Evolutionary conservation across 2,888 invertebrate species (phyloP).

Genomic region (Lagria hirta): DNA sequence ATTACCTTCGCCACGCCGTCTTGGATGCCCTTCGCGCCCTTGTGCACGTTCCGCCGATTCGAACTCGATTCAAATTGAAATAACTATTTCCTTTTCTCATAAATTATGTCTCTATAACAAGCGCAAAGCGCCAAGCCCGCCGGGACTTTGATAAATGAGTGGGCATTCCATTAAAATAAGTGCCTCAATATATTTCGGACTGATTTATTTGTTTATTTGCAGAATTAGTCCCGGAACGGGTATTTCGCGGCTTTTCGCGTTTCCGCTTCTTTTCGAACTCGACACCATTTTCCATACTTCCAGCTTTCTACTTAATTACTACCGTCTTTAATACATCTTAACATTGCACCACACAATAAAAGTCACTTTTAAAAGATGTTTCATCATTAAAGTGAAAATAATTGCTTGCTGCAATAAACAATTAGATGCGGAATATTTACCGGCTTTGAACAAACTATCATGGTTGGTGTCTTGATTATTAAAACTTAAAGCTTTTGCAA

Average conservation of each 20-base stretch:
- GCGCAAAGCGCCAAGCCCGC: constrained; percentile 44
- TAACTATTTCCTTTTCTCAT: constrained; percentile 52
- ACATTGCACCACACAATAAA: too few species aligned
- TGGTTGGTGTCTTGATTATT: too few species aligned
- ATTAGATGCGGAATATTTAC: too few species aligned
- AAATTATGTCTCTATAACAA: constrained; percentile 51
- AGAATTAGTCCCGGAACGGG: constrained; percentile 43
- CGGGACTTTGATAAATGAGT: constrained; percentile 51
- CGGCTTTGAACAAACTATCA: too few species aligned
- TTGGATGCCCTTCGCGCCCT: constrained; percentile 36
- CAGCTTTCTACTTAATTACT: too few species aligned
- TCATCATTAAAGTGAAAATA: too few species aligned
- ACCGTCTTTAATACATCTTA: too few species aligned
- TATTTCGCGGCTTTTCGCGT: constrained; percentile 28
- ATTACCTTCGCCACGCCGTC: constrained; percentile 46
- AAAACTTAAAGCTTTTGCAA: too few species aligned
- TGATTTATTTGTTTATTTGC: constrained; percentile 52
- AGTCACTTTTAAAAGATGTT: too few species aligned
- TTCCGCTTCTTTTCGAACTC: constrained; percentile 7
- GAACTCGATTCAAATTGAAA: constrained; percentile 50
- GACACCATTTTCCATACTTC: too few species aligned
- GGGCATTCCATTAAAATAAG: constrained; percentile 54
- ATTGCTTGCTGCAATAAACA: too few species aligned
- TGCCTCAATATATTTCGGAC: constrained; percentile 50
- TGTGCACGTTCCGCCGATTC: constrained; percentile 49